phyloP scores from a whole-genome alignment of 2,113 vertebrate species.

The Hyperoodon ampullatus region DNA sequence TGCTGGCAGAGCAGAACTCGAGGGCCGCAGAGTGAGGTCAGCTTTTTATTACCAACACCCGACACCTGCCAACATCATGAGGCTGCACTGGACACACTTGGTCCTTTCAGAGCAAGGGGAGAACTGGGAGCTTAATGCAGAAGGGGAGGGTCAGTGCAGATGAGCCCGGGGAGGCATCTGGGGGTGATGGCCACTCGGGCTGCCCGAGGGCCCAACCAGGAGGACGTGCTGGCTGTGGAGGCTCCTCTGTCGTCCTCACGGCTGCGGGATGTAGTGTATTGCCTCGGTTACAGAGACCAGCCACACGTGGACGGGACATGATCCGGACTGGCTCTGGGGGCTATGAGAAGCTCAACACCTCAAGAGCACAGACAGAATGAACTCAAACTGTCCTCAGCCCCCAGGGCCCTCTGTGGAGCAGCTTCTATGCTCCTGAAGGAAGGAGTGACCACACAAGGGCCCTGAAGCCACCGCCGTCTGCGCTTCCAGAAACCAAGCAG shows the following conservation, averaged over 20 bases:
- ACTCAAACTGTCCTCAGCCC: accelerated
- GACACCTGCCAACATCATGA: accelerated
- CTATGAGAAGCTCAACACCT: not conserved
- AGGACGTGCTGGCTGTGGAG: accelerated
- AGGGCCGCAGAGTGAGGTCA: not conserved
- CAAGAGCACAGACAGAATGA: not conserved
- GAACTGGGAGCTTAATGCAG: not conserved
- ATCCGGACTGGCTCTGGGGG: not conserved
- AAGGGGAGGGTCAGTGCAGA: not conserved
- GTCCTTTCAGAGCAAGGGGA: not conserved
- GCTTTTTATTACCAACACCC: not conserved
- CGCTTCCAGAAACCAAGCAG: not conserved
- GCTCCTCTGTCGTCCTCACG: not conserved
- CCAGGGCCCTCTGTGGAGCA: accelerated
- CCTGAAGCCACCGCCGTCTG: not conserved
- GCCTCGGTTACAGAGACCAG: not conserved
- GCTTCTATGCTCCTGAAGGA: not conserved
- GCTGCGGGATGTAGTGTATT: not conserved
- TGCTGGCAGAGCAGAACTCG: not conserved
- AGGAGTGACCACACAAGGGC: accelerated
- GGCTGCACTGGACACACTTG: accelerated
- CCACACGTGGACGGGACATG: not conserved
- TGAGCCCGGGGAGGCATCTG: not conserved
- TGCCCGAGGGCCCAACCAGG: not conserved
- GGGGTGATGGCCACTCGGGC: not conserved